Percentiles rank a stretch among this genome's conserved stretches.
Evolutionary conservation across 1,140 invertebrate genomes (phyloP).

Genomic region (Micrasema longulum): DNA sequence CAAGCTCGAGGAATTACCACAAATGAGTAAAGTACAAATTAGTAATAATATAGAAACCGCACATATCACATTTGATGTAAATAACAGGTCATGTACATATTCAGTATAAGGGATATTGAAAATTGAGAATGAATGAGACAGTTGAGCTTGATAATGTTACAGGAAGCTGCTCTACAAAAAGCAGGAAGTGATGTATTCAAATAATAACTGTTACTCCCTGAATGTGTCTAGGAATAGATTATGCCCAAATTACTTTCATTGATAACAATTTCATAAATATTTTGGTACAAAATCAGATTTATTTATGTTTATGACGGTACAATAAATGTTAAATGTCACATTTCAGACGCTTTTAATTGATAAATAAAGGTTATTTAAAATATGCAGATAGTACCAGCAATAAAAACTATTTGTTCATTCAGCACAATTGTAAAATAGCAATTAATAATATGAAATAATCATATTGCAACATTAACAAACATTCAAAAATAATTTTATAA

Average conservation of each 20-base stretch:
- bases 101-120: slow-evolving; percentile 3
- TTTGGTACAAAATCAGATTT: background rate
- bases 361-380: background rate
- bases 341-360: background rate
- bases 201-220: slow-evolving; percentile 33
- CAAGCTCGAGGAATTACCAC: background rate
- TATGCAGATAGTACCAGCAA: background rate
- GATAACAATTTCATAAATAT: slow-evolving; percentile 5
- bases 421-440: slow-evolving; percentile 1
- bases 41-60: slow-evolving; percentile 18
- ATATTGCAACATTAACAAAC: slow-evolving; percentile 12
- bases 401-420: slow-evolving; percentile 5
- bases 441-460: background rate
- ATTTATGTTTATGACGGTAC: background rate
- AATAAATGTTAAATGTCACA: background rate
- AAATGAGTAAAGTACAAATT: slow-evolving; percentile 28
- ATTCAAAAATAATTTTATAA: slow-evolving; percentile 9
- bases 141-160: slow-evolving; percentile 33
- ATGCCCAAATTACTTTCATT: slow-evolving; percentile 16
- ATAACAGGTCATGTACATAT: slow-evolving; percentile 25
- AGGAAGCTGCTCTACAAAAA: slow-evolving; percentile 42
- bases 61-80: slow-evolving; percentile 7
- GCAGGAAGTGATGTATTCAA: slow-evolving; percentile 44
- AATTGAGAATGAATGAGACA: slow-evolving; percentile 39
- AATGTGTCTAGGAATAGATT: slow-evolving; percentile 26